Evolutionary conservation across 2,113 vertebrate genomes (phyloP), one percentile per base, ranked within the genome.

Genomic region (Hypomesus transpacificus): DNA sequence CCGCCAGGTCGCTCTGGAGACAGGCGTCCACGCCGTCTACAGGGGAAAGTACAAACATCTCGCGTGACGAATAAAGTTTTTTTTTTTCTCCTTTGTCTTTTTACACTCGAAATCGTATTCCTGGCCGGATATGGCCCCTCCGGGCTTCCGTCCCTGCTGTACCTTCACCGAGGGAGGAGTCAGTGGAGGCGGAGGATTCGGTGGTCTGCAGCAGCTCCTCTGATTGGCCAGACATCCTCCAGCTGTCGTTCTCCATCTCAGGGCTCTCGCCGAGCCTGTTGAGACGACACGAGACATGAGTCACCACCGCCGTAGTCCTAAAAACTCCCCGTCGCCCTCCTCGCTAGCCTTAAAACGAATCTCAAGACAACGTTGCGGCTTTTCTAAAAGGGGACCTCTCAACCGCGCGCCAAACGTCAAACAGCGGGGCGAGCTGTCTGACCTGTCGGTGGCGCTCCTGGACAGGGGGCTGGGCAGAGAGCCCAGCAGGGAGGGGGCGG

Each of bases 81-180:
- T 2, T 8, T 46, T 46, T 46, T 46, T 1, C 39, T 46, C 39
- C 9, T 46, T 46, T 34, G 4, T 34, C 7, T 46, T 46, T 2
- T 46, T 11, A 46, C 9, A 7, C 39, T 11, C 7, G 0, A 46
- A 46, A 46, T 46, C 1, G 28, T 26, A 24, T 26, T 24, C 2
- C 14, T 14, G 8, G 28, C 34, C 16, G 34, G 22, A 13, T 7
- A 28, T 50, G 39, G 34, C 14, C 9, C 46, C 31, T 9, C 24
- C 57, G 16, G 17, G 52, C 50, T 24, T 20, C 58, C 61, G 34
- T 62, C 67, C 84, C 87, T n/a, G 16, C 17, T 8, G 5, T 79
- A 97, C 96, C 95, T 88, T 98, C 96, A 76, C 92, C 84, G 7
- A 93, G 60, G 57, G 93, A 94, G 1, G 92, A 86, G 76, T 99